Percentiles rank a stretch among this genome's conserved stretches.
Conservation (phyloP, 2,797 vertebrate genomes). For the Pyrocephalus nanus region DNA sequence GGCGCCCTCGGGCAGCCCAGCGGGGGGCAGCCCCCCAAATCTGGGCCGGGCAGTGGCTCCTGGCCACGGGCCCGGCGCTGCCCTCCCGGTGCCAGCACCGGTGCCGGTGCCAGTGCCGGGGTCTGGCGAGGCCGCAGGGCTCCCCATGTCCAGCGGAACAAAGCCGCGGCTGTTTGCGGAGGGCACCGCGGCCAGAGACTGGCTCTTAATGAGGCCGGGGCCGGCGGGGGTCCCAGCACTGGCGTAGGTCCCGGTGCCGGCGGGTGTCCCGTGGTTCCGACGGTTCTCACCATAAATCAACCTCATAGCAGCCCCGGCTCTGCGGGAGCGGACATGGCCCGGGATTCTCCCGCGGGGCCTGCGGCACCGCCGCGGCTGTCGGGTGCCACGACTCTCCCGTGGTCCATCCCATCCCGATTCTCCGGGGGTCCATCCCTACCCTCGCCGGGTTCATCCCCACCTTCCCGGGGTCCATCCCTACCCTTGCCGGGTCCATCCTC, state of each 20-base stretch:
- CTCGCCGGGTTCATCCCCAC: background rate
- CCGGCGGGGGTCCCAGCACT: background rate
- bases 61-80: background rate
- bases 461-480: background rate
- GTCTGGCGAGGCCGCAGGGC: background rate
- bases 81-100: background rate
- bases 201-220: background rate
- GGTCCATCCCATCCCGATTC: background rate
- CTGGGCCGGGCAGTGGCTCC: background rate
- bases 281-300: background rate
- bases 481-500: background rate
- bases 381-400: background rate
- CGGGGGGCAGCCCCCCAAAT: background rate
- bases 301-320: background rate
- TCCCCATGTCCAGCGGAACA: background rate
- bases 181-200: background rate
- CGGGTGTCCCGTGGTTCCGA: background rate
- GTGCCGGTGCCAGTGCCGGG: background rate
- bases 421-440: rapidly evolving
- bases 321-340: background rate
- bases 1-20: background rate
- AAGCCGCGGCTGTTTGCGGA: background rate
- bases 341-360: background rate
- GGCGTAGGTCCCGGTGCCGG: background rate
- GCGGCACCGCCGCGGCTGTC: background rate